Evolutionary conservation across 2,888 invertebrate genomes (phyloP).

Genomic region (Cryptus viduatorius): DNA sequence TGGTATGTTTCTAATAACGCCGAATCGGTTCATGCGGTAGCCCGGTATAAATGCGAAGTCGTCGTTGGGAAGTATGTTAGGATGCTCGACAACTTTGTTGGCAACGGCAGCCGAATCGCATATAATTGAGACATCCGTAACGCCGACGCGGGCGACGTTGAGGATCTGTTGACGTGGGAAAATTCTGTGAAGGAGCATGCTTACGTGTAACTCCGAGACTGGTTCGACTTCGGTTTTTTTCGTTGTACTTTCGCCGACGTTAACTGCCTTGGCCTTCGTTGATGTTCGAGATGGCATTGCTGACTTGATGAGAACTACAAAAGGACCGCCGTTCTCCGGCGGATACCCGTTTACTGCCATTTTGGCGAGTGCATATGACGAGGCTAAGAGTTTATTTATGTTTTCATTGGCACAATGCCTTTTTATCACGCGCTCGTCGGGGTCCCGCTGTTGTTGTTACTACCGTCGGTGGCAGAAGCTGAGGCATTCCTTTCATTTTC

Average conservation of each 20-base stretch:
- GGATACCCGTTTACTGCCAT: conserved; percentile 1
- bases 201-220: neutral
- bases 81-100: conserved; percentile 17
- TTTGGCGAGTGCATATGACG: conserved; percentile 4
- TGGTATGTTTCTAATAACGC: conserved; percentile 1
- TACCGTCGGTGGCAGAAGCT: too few relatives aligned
- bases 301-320: conserved; percentile 16
- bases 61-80: neutral
- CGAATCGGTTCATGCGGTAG: neutral
- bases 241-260: too few relatives aligned
- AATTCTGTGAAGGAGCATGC: neutral
- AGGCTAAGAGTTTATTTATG: neutral
- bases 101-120: neutral
- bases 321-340: neutral
- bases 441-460: too few relatives aligned
- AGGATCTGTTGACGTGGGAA: neutral
- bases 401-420: neutral
- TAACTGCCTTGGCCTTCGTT: too few relatives aligned
- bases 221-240: too few relatives aligned
- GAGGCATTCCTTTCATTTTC: too few relatives aligned
- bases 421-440: too few relatives aligned
- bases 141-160: neutral
- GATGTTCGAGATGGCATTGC: neutral
- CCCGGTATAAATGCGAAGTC: conserved; percentile 15
- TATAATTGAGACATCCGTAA: conserved; percentile 3